Evolutionary conservation across 2,113 vertebrate genomes (phyloP).

Genomic region (Nematolebias whitei): DNA sequence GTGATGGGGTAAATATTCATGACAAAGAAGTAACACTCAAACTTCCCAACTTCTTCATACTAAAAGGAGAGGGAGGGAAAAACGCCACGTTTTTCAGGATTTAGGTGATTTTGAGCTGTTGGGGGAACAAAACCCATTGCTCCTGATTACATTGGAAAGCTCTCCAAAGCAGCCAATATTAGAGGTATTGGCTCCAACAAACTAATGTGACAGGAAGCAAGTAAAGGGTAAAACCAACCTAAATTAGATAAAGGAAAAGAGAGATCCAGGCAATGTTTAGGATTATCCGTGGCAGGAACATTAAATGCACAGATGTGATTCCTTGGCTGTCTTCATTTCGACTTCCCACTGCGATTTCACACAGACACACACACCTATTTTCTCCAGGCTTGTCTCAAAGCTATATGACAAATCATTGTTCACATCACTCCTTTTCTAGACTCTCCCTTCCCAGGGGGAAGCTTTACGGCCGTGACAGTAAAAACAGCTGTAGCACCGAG

Average conservation of each 20-base stretch:
- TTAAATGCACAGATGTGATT: slow-evolving; percentile 40
- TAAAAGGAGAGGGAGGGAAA: slow-evolving; percentile 7
- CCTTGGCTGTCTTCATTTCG: slow-evolving; percentile 7
- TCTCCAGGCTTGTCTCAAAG: slow-evolving; percentile 28
- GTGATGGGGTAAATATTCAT: slow-evolving; percentile 17
- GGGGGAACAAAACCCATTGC: slow-evolving; percentile 38
- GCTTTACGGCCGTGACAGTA: slow-evolving; percentile 76
- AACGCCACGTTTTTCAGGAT: neutral
- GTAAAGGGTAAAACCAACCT: slow-evolving; percentile 22
- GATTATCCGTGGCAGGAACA: slow-evolving; percentile 35
- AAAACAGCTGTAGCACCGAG: slow-evolving; percentile 75
- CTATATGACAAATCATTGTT: slow-evolving; percentile 55
- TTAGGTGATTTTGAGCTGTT: slow-evolving; percentile 12
- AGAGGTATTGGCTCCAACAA: slow-evolving; percentile 35
- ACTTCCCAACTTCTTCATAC: slow-evolving; percentile 2
- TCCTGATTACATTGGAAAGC: slow-evolving; percentile 25
- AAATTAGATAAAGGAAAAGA: slow-evolving; percentile 20
- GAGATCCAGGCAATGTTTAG: slow-evolving; percentile 1
- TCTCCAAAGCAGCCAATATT: slow-evolving; percentile 17
- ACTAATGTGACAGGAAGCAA: slow-evolving; percentile 40
- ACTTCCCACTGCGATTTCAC: slow-evolving; percentile 32
- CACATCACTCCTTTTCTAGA: slow-evolving; percentile 15
- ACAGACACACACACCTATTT: slow-evolving; percentile 18
- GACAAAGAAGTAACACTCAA: neutral
- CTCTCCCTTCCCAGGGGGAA: slow-evolving; percentile 53